These are phyloP conservation scores for Martes flavigula DNA, from an alignment of 2,797 vertebrate genomes.

Conservation along the genomic window DNA sequence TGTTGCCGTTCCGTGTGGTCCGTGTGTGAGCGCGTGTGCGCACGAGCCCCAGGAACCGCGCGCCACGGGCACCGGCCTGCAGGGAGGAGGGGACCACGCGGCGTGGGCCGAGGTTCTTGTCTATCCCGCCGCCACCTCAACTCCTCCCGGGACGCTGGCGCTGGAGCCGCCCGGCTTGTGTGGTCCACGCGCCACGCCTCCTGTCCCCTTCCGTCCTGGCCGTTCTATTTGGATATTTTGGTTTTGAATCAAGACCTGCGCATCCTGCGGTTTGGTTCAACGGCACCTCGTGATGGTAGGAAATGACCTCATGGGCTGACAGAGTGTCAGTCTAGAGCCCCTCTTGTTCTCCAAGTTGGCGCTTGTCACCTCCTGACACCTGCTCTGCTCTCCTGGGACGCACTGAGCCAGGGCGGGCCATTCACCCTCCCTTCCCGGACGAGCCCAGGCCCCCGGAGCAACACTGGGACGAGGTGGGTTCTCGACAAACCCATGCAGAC, in stretches of 20 bases:
- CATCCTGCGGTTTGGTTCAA: not conserved
- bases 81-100: not conserved
- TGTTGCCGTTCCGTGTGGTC: rapidly evolving
- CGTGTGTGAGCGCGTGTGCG: rapidly evolving
- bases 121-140: not conserved
- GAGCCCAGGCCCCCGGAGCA: not conserved
- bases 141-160: not conserved
- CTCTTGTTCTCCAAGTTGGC: not conserved
- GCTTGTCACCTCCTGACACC: no score
- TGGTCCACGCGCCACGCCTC: not conserved
- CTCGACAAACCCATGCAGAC: not conserved
- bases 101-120: no score
- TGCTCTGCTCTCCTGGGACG: no score
- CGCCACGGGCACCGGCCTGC: not conserved
- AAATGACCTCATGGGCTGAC: not conserved
- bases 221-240: not conserved
- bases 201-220: not conserved
- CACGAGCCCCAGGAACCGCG: not conserved
- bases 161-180: not conserved
- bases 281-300: rapidly evolving
- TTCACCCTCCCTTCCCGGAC: not conserved
- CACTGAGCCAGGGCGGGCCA: no score
- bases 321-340: no score
- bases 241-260: not conserved
- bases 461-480: not conserved